Base-by-base conservation (phyloP, 2,797 vertebrate species). In the Urosaurus nigricauda region DNA sequence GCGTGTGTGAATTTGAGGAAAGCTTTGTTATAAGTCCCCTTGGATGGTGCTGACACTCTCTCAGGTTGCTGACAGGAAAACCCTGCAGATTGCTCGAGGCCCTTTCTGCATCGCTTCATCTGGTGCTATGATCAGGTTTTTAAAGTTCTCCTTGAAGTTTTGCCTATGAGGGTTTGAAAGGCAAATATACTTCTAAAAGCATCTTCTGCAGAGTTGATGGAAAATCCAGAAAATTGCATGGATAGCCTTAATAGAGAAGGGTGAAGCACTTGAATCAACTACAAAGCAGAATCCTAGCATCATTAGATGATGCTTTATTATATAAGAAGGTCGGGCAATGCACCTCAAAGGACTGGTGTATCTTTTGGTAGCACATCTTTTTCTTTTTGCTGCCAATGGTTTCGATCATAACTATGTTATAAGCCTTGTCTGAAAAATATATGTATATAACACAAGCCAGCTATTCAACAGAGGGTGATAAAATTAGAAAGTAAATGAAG, bases 81-180 rank as follows among this genome's bases (percentile, higher is more conserved):
- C 95, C 94, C 95, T 96, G 95, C 94, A 95, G 94, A 94, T 87
- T 2, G 96, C 97, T 96, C 82, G 1, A 87, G 97, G 97, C 95
- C 95, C 94, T 95, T 93, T 98, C 97, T 97, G 95, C 96, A 96
- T 96, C 93, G 14, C 92, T 98, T 97, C 94, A 89, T 91, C 91
- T 88, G 77, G 82, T 86, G 93, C 97, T 97, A 94, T 97, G 96
- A 97, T 98, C 97, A 96, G 92, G 29, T 70, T 92, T 92, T 95
- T 85, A n/a, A 89, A 91, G 83, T 68, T 92, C 68, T 85, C 87
- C 87, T 93, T 94, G 92, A 93, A 86, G 90, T 78, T 5, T 83
- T 35, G 29, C 14, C 89, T 91, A 35, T 58, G 88, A 84, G 4
- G n/a, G 47, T 90, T 80, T 92, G 89, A 93, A 93, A 94, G 81